A percentile compares a stretch with the other conserved stretches of the same genome.
Conservation (phyloP, 1,140 invertebrate genomes). For the Diorhabda sublineata region DNA sequence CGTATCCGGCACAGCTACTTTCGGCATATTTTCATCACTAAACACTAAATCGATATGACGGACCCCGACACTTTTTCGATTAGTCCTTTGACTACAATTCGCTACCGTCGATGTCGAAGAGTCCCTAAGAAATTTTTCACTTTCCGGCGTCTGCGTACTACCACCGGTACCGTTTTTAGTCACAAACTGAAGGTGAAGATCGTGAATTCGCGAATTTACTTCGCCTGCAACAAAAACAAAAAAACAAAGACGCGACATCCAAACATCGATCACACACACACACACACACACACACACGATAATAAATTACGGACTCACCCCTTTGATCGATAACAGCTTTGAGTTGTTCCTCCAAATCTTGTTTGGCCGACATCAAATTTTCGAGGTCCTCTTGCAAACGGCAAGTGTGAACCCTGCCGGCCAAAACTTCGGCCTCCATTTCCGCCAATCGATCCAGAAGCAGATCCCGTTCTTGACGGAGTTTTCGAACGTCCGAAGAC, state of each 20-base stretch:
- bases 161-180: slow-evolving; percentile 33
- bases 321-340: slow-evolving; percentile 53
- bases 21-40: slow-evolving; percentile 53
- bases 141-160: not conserved
- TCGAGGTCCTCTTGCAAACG: slow-evolving; percentile 60
- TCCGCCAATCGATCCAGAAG: slow-evolving; percentile 52
- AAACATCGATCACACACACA: not conserved
- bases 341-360: slow-evolving; percentile 61
- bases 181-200: slow-evolving; percentile 48
- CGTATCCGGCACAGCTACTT: slow-evolving; percentile 55
- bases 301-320: slow-evolving; percentile 26
- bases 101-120: slow-evolving; percentile 23
- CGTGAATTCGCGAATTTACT: slow-evolving; percentile 49
- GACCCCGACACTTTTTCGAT: slow-evolving; percentile 19
- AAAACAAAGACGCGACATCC: not conserved
- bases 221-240: slow-evolving; percentile 33
- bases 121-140: slow-evolving; percentile 18
- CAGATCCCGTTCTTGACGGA: slow-evolving; percentile 67
- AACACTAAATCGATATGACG: slow-evolving; percentile 46
- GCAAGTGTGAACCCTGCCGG: slow-evolving; percentile 58
- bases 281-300: not conserved
- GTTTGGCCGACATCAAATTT: slow-evolving; percentile 55
- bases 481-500: slow-evolving; percentile 49
- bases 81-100: slow-evolving; percentile 31
- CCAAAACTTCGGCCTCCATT: slow-evolving; percentile 54